A percentile compares a stretch with the other conserved stretches of the same genome.
Evolutionary conservation across 2,888 invertebrate species (phyloP).

Genomic region (Hydrotaea diabolus): DNA sequence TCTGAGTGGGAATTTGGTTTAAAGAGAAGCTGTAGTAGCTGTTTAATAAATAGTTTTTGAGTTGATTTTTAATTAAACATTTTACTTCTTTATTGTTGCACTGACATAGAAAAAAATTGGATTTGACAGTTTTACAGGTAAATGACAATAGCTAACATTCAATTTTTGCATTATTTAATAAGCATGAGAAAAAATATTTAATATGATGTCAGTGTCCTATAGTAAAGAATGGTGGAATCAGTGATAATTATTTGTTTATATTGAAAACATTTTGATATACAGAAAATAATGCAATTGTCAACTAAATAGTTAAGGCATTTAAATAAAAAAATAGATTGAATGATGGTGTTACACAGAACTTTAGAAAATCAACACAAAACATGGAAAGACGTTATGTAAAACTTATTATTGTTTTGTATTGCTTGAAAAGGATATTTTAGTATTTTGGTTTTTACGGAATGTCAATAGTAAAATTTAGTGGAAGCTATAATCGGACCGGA

Average conservation of each 20-base stretch:
- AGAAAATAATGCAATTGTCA: too few relatives aligned
- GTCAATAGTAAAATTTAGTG: too few relatives aligned
- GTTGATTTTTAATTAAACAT: neutral
- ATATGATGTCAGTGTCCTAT: neutral
- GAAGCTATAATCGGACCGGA: too few relatives aligned
- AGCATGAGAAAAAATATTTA: neutral
- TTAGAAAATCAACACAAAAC: too few relatives aligned
- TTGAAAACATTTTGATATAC: too few relatives aligned
- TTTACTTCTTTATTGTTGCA: neutral
- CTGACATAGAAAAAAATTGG: neutral
- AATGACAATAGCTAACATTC: neutral
- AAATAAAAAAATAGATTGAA: too few relatives aligned
- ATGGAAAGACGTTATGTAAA: too few relatives aligned
- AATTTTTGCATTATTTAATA: neutral
- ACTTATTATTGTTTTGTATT: too few relatives aligned
- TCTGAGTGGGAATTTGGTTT: neutral
- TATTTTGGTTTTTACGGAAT: too few relatives aligned
- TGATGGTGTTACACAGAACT: too few relatives aligned
- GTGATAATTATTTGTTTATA: too few relatives aligned
- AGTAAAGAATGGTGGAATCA: neutral
- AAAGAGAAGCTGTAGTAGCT: neutral
- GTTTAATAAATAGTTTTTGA: neutral
- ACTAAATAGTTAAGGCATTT: neutral
- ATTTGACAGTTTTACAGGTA: slow-evolving; percentile 1
- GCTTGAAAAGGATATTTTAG: too few relatives aligned